These are phyloP conservation scores for Clunio marinus DNA, from an alignment of 2,888 invertebrate species.

Conservation along the genomic window DNA sequence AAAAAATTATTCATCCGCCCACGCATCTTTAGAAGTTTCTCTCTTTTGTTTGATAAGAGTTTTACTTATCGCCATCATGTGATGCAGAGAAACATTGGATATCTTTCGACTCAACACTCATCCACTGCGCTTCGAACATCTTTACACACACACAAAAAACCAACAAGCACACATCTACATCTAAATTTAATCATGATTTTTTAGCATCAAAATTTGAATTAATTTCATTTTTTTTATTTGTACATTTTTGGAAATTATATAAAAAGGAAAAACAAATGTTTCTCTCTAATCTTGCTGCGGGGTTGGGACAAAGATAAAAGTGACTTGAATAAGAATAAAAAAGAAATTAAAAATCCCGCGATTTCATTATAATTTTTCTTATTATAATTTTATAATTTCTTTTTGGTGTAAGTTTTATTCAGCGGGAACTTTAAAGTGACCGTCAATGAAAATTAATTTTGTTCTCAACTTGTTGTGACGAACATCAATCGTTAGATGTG, in stretches of 20 bases:
- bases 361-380: no score
- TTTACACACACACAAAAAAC: background rate
- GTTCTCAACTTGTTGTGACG: no score
- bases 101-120: background rate
- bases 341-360: no score
- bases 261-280: no score
- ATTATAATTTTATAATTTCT: no score
- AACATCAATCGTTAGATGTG: no score
- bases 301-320: background rate
- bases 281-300: background rate
- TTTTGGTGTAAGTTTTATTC: no score
- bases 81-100: slow-evolving; percentile 19
- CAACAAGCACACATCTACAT: background rate
- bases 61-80: slow-evolving; percentile 22
- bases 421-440: no score
- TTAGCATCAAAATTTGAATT: background rate
- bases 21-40: no score
- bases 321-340: no score
- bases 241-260: background rate
- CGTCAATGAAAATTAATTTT: no score
- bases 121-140: background rate
- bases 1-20: background rate
- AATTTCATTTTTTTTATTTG: background rate
- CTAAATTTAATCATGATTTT: background rate
- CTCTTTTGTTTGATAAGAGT: no score